phyloP scores from a whole-genome alignment of 2,797 vertebrate genomes.

The Uromys caudimaculatus region DNA sequence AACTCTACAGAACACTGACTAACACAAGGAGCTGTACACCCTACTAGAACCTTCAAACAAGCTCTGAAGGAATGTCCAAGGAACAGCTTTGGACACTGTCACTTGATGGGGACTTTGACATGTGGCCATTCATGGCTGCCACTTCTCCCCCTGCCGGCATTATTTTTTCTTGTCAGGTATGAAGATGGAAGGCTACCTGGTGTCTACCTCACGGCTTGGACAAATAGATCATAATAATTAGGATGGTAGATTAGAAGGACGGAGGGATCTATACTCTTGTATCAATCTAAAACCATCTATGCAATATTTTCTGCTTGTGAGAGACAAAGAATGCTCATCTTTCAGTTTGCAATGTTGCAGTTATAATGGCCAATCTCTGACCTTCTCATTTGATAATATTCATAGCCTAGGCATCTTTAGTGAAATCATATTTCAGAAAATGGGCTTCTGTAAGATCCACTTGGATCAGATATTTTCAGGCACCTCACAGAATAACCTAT shows the following conservation, averaged over 20 bases:
- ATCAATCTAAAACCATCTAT: neutral
- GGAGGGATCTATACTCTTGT: neutral
- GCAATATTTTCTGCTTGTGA: neutral
- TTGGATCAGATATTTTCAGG: neutral
- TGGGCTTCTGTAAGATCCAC: neutral
- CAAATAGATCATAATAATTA: neutral
- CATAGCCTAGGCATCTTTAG: neutral
- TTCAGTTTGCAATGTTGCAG: neutral
- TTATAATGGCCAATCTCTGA: neutral
- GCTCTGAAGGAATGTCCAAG: neutral
- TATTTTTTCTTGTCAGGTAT: neutral
- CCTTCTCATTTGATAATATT: neutral
- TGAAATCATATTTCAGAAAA: neutral
- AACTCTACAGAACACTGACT: neutral
- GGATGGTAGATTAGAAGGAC: neutral
- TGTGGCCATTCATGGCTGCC: neutral
- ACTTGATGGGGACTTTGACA: neutral
- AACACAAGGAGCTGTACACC: neutral
- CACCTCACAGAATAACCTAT: neutral
- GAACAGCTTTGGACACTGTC: neutral
- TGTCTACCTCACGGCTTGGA: neutral
- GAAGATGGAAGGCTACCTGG: too few species aligned
- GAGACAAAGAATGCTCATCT: neutral
- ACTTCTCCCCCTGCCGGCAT: neutral
- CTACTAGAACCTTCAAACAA: neutral